Evolutionary conservation across 1,140 invertebrate species (phyloP), one percentile per base, ranked within the genome.

Genomic region (Orius laevigatus): DNA sequence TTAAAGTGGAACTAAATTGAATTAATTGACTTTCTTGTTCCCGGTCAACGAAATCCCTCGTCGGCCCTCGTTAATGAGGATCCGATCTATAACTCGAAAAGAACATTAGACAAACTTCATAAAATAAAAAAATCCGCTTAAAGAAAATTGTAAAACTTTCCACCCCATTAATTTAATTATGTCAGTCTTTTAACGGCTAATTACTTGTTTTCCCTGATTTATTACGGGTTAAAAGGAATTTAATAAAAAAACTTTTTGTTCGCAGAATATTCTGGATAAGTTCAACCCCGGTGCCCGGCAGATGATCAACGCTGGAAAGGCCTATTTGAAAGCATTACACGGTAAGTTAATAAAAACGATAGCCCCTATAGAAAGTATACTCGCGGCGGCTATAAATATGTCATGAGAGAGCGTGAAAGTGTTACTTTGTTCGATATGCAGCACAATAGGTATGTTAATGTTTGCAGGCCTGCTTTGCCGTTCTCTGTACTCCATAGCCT

Each of bases 231-330:
- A n/a, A 43, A 14, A 19, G 15, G 11, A n/a, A 32, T 25, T 32
- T 45, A 20, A 32, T 20, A 25, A 25, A 25, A 25, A 25, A 25
- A 25, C 3, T 49, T 54, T 51, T 55, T 41, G 50, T 25, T 54
- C 58, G 16, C 79, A 92, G 87, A 91, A 90, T 65, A 90, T 92
- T 65, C 69, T 91, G 74, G 87, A 91, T 62, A 89, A 90, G 68
- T 92, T 91, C 70, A 91, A 91, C 70, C 88, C 87, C 31, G 83
- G 84, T 55, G 85, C 87, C 5, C 71, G 86, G 58, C 85, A 90
- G 68, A 76, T 92, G 72, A 90, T 92, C 63, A 85, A 84, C 53
- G 84, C 87, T 52, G 87, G 87, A 46, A 92, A 91, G 67, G 83
- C 86, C 15, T 91, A 91, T 66, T 70, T 91, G 47, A 92, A 91